A percentile compares a stretch with the other conserved stretches of the same genome.
Conservation (phyloP, 2,888 invertebrate species). For the Pherbina coryleti region DNA sequence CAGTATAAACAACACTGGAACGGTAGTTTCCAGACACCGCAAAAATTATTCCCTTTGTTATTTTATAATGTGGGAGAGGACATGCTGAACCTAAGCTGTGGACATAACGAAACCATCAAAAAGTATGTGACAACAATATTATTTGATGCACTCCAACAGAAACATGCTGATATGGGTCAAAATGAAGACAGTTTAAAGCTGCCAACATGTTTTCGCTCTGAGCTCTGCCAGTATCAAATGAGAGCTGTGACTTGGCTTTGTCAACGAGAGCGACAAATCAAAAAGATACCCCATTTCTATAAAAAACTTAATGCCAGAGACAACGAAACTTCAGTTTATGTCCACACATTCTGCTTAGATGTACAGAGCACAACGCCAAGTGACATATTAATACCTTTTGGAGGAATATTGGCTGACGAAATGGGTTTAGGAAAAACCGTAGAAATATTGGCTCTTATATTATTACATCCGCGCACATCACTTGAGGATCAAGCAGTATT, state of each 20-base stretch:
- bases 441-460: constrained; percentile 78
- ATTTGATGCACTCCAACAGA: constrained; percentile 56
- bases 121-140: constrained; percentile 61
- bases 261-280: constrained; percentile 70
- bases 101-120: constrained; percentile 49
- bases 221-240: constrained; percentile 76
- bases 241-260: constrained; percentile 80
- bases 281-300: constrained; percentile 50
- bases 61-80: not conserved
- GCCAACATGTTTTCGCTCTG: constrained; percentile 69
- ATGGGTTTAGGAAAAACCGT: constrained; percentile 88
- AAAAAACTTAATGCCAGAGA: constrained; percentile 51
- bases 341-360: constrained; percentile 59
- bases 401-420: constrained; percentile 84
- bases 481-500: not conserved
- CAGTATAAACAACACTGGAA: no score
- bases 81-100: not conserved
- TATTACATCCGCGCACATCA: constrained; percentile 70
- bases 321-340: constrained; percentile 50
- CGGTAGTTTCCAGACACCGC: not conserved
- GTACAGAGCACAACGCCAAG: constrained; percentile 44
- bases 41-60: not conserved
- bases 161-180: constrained; percentile 57
- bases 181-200: constrained; percentile 37
- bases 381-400: constrained; percentile 71